Evolutionary conservation across 2,888 invertebrate genomes (phyloP).

Genomic region (Lycia hirtaria): DNA sequence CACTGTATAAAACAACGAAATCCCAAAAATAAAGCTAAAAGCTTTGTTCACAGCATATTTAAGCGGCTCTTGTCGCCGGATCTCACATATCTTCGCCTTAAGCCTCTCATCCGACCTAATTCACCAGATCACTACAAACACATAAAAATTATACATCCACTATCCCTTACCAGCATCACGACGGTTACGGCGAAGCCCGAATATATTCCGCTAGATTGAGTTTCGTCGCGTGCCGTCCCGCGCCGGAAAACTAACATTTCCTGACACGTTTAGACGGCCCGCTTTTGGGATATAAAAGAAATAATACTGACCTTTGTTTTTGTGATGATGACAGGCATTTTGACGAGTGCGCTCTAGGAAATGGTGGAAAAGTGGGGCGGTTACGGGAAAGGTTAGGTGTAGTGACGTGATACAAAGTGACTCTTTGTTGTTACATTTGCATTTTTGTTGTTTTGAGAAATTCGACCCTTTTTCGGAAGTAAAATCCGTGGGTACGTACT

Average conservation of each 20-base stretch:
- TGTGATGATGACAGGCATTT: constrained; percentile 33
- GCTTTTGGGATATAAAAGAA: constrained; percentile 36
- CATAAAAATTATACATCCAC: constrained; percentile 30
- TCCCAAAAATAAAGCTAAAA: constrained; percentile 1
- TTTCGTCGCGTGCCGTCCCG: constrained; percentile 47
- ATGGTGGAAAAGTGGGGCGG: constrained; percentile 6
- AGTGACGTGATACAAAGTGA: not conserved
- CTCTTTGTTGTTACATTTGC: not conserved
- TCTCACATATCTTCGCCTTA: constrained; percentile 8
- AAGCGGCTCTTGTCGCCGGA: constrained; percentile 12
- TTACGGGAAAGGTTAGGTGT: not conserved
- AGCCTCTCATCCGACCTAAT: constrained; percentile 20
- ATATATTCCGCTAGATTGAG: constrained; percentile 44
- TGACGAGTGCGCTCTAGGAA: constrained; percentile 18
- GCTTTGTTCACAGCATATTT: constrained; percentile 9
- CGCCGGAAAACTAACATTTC: constrained; percentile 52
- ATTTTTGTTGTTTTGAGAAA: not conserved
- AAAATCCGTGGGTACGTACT: too few relatives aligned
- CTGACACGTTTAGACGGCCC: constrained; percentile 40
- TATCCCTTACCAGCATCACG: constrained; percentile 26
- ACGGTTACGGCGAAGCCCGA: constrained; percentile 18
- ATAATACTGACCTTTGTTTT: constrained; percentile 36
- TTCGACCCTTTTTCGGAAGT: too few relatives aligned
- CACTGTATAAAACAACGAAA: not conserved
- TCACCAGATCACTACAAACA: constrained; percentile 26